These are phyloP conservation scores for Coptodon rendalli DNA, from an alignment of 2,113 vertebrate species.

Conservation along the genomic window DNA sequence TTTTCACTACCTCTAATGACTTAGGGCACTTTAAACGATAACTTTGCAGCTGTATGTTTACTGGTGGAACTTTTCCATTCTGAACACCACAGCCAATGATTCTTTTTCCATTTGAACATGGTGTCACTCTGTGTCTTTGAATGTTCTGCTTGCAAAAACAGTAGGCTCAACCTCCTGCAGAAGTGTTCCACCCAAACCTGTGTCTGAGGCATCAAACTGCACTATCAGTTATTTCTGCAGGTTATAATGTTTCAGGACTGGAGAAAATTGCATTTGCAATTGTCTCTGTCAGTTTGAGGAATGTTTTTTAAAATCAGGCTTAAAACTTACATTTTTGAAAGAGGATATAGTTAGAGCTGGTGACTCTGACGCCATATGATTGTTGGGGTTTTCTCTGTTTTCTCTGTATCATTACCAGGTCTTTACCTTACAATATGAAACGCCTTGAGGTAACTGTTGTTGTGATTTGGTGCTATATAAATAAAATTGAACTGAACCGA, in stretches of 20 bases:
- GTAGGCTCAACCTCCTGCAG: background rate
- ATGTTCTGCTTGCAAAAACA: background rate
- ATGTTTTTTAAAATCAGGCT: background rate
- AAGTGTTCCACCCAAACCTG: background rate
- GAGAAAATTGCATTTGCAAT: background rate
- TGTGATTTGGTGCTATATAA: background rate
- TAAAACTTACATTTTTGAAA: background rate
- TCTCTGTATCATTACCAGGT: background rate
- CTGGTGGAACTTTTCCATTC: background rate
- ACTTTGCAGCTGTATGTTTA: background rate
- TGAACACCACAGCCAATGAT: background rate
- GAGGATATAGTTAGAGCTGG: background rate
- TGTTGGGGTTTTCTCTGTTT: background rate
- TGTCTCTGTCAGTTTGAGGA: background rate
- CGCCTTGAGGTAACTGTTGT: background rate
- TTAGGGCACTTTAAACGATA: background rate
- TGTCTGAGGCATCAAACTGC: background rate
- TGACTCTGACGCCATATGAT: background rate
- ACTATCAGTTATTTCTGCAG: background rate
- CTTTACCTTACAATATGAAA: background rate
- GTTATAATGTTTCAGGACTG: background rate
- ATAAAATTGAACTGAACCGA: background rate
- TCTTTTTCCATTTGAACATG: background rate
- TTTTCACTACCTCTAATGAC: background rate
- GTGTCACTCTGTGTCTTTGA: background rate